A percentile compares a stretch with the other conserved stretches of the same genome.
Conservation (phyloP, 2,888 invertebrate genomes). For the Punctoribates punctum region DNA sequence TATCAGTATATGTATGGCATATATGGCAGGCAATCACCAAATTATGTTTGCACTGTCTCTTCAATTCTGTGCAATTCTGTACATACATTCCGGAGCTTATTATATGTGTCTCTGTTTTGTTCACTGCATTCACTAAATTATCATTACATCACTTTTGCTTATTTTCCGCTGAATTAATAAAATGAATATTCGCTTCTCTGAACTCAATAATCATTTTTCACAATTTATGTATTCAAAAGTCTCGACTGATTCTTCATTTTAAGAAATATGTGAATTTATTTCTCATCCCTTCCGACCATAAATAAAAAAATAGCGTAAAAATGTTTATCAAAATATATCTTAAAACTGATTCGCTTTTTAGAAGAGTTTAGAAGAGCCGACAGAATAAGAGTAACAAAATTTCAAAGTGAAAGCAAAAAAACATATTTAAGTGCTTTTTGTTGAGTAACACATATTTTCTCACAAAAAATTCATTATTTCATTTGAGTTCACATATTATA, state of each 20-base stretch:
- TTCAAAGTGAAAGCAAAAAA: neutral
- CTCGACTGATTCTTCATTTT: neutral
- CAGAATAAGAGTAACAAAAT: neutral
- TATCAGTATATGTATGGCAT: neutral
- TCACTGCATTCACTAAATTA: neutral
- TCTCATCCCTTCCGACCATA: constrained; percentile 9
- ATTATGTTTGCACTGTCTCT: constrained; percentile 25
- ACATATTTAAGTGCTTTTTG: neutral
- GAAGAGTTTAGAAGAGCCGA: neutral
- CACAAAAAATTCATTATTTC: no score
- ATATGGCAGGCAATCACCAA: constrained; percentile 17
- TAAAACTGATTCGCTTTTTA: no score
- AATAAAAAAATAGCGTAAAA: constrained; percentile 1
- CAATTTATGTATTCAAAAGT: constrained; percentile 18
- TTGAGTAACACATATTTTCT: neutral
- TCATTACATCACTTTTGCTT: neutral
- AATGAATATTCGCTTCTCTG: neutral
- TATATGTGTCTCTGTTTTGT: neutral
- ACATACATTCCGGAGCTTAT: neutral
- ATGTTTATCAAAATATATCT: no score
- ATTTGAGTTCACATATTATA: no score
- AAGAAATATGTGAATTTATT: constrained; percentile 25
- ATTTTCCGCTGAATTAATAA: constrained; percentile 18
- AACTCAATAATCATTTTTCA: constrained; percentile 29
- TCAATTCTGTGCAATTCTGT: neutral